Evolutionary conservation across 2,113 vertebrate genomes (phyloP).

Genomic region (Drymodes brunneopygia): DNA sequence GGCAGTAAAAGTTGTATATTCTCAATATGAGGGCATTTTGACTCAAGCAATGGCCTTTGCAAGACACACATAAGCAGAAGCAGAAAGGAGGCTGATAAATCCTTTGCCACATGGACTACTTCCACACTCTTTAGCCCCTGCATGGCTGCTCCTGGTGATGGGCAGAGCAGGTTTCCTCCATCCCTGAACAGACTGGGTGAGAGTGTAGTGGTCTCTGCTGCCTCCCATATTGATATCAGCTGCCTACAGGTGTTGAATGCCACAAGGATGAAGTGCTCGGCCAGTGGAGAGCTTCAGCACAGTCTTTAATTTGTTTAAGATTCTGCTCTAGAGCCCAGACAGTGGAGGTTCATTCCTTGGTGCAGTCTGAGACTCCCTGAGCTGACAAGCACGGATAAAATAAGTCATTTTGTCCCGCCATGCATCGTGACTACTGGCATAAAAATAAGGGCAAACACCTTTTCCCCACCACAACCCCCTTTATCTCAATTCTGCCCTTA

Average conservation of each 20-base stretch:
- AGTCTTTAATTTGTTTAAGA: background rate
- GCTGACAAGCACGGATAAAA: background rate
- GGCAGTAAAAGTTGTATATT: background rate
- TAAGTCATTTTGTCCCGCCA: background rate
- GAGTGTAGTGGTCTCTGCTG: background rate
- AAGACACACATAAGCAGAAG: background rate
- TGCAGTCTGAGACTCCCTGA: background rate
- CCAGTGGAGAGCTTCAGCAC: background rate
- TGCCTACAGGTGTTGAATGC: background rate
- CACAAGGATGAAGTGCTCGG: background rate
- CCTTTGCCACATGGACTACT: background rate
- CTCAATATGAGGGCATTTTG: background rate
- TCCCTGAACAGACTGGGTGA: background rate
- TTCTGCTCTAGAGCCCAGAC: background rate
- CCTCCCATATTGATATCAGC: background rate
- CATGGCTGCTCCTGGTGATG: background rate
- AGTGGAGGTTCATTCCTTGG: background rate
- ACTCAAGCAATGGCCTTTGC: background rate
- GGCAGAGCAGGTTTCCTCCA: background rate
- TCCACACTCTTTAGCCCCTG: background rate
- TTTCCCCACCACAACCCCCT: rapidly evolving
- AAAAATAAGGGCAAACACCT: background rate
- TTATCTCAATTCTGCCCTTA: background rate
- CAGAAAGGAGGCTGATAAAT: background rate
- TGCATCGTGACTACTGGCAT: background rate